Percentiles rank a stretch among this genome's conserved stretches.
These are phyloP conservation scores for Ostrea edulis DNA, from an alignment of 1,140 invertebrate species.

Conservation along the genomic window DNA sequence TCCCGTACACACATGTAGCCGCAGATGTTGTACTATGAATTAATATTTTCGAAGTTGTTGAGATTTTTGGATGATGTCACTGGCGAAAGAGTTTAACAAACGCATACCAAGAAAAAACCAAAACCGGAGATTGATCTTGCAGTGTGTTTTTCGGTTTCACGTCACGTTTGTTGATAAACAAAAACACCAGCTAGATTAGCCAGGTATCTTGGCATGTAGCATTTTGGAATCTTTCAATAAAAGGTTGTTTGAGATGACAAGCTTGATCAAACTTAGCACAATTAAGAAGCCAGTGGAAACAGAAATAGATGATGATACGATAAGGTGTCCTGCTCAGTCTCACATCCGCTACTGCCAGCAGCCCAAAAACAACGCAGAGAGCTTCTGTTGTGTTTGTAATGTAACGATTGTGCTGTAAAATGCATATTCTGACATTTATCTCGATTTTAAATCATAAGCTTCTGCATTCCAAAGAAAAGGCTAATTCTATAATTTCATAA, in stretches of 20 bases:
- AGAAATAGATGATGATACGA: background rate
- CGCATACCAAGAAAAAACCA: too few species aligned
- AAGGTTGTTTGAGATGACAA: background rate
- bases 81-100: too few species aligned
- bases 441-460: background rate
- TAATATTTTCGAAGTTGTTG: too few species aligned
- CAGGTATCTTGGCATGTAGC: background rate
- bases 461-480: background rate
- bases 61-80: too few species aligned
- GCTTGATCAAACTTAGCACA: background rate
- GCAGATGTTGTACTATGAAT: too few species aligned
- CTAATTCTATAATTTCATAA: background rate
- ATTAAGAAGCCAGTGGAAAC: background rate
- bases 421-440: background rate
- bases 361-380: background rate
- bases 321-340: background rate
- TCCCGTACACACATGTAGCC: too few species aligned
- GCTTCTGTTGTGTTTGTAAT: background rate
- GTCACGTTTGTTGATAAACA: background rate
- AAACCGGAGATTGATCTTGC: too few species aligned
- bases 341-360: background rate
- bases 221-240: background rate
- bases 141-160: too few species aligned
- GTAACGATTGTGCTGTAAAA: background rate
- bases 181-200: background rate